Evolutionary conservation across 2,797 vertebrate genomes (phyloP).

Genomic region (Nyctalus aviator): DNA sequence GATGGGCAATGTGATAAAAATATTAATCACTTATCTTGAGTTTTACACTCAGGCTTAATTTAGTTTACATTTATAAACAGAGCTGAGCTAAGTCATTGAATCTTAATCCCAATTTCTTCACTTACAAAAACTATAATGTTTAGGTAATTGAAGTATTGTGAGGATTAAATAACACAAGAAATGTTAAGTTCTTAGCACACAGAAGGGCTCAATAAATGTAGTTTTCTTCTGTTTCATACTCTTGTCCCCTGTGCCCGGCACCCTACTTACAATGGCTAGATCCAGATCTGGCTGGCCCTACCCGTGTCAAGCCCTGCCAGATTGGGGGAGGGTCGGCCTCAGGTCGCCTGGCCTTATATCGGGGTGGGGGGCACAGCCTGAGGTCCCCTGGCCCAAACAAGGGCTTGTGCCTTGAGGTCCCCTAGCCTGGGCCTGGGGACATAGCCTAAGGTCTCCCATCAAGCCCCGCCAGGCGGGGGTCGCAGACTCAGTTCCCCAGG

Average conservation of each 20-base stretch:
- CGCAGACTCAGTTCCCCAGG: no score
- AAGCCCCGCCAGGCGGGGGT: no score
- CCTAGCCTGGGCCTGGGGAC: no score
- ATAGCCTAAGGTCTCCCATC: no score
- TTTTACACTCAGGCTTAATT: background rate
- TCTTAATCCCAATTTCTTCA: background rate
- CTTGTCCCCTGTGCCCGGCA: background rate
- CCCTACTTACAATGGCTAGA: background rate
- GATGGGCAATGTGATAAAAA: background rate
- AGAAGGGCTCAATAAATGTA: background rate
- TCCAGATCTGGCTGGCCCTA: no score
- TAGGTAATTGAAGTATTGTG: background rate
- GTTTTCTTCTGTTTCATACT: background rate
- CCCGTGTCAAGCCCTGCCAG: no score
- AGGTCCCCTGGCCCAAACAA: no score
- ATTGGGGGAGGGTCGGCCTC: accelerated
- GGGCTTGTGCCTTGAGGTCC: no score
- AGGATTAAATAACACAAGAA: background rate
- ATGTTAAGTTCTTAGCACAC: background rate
- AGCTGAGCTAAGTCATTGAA: background rate
- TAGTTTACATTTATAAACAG: background rate
- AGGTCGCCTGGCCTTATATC: no score
- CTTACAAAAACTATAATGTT: conserved; percentile 11
- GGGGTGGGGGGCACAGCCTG: no score
- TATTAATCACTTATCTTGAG: background rate